Conservation (phyloP, 2,797 vertebrate genomes). For the Tenualosa thibaudeaui region DNA sequence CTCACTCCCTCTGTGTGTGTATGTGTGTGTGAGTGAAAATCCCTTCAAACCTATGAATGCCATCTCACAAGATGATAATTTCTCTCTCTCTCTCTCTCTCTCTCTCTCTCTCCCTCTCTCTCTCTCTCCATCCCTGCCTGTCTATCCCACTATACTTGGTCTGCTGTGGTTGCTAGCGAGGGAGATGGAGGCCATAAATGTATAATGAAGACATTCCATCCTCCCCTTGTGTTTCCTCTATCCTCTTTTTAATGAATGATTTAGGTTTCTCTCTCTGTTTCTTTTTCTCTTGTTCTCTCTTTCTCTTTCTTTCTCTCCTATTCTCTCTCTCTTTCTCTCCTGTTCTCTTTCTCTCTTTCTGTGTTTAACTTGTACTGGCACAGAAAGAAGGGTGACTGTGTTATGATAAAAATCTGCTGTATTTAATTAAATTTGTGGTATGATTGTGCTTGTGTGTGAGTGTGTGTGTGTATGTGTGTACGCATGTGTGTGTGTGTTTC, state of each 20-base stretch:
- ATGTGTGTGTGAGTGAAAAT: constrained; percentile 23
- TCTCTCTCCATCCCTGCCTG: constrained; percentile 31
- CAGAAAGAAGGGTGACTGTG: not conserved
- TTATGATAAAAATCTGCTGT: no score
- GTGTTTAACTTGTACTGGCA: no score
- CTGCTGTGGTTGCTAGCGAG: not conserved
- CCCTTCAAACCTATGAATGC: not conserved
- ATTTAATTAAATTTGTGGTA: not conserved
- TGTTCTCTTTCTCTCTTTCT: no score
- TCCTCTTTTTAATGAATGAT: constrained; percentile 2
- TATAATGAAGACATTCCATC: not conserved
- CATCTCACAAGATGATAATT: not conserved
- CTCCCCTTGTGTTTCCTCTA: not conserved
- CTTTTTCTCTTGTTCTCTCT: not conserved
- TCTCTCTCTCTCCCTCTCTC: not conserved
- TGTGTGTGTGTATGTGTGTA: not conserved
- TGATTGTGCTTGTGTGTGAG: not conserved
- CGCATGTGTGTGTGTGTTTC: not conserved
- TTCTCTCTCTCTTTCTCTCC: no score
- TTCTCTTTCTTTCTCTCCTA: no score
- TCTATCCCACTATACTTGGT: constrained; percentile 31
- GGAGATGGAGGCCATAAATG: not conserved
- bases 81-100: not conserved
- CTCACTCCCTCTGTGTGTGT: not conserved
- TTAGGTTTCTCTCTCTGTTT: not conserved